Percentiles rank a stretch among this genome's conserved stretches.
phyloP scores from a whole-genome alignment of 2,888 invertebrate genomes.

The Octonoba sinensis region DNA sequence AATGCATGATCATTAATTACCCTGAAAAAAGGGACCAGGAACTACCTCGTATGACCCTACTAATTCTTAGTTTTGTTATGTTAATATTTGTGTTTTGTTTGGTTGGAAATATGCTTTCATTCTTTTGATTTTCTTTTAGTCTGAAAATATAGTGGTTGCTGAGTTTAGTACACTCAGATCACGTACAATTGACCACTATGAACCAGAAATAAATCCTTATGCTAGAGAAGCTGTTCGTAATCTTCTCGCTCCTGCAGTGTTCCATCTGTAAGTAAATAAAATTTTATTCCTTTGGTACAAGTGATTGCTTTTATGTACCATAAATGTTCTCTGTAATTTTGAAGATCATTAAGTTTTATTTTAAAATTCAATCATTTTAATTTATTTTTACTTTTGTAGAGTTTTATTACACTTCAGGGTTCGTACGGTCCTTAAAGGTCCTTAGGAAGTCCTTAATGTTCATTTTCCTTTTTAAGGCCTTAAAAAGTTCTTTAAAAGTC shows the following conservation, averaged over 20 bases:
- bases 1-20: no score
- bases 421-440: no score
- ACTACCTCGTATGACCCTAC: no score
- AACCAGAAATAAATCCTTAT: conserved; percentile 78
- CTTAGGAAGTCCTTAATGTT: no score
- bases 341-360: neutral
- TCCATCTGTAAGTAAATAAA: conserved; percentile 9
- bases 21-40: no score
- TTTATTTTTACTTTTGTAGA: no score
- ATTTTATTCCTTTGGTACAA: neutral
- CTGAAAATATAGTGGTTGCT: conserved; percentile 82
- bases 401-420: no score
- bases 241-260: conserved; percentile 76
- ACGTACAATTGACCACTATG: conserved; percentile 82
- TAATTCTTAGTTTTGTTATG: no score
- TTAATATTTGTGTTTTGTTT: no score
- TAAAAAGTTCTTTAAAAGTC: no score
- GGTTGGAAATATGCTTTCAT: neutral
- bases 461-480: no score
- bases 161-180: conserved; percentile 82
- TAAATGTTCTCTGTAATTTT: neutral
- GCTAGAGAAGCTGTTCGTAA: conserved; percentile 79
- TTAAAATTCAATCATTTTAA: neutral
- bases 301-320: neutral
- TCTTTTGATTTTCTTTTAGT: conserved; percentile 68